Conservation (phyloP, 2,888 invertebrate species). For the Caenorhabditis imperialis region DNA sequence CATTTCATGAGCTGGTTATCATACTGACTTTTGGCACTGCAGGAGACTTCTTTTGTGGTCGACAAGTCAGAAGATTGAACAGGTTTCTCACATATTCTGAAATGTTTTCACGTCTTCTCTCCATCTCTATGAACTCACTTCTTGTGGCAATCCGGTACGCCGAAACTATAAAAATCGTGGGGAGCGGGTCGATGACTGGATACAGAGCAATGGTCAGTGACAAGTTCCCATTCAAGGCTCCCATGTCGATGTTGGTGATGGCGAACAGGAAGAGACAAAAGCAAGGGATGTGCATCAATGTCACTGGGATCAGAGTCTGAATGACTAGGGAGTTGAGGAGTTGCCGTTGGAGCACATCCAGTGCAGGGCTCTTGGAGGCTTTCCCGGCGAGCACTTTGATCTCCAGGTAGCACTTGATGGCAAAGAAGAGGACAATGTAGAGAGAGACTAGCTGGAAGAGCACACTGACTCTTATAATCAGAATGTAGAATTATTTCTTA, state of each 20-base stretch:
- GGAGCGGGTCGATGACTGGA: slow-evolving; percentile 24
- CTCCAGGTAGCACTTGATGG: too few relatives aligned
- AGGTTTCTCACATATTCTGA: neutral
- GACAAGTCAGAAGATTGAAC: too few relatives aligned
- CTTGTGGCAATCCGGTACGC: slow-evolving; percentile 17
- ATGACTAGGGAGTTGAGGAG: slow-evolving; percentile 29
- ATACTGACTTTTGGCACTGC: too few relatives aligned
- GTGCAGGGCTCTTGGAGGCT: too few relatives aligned
- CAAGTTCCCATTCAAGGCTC: slow-evolving; percentile 12
- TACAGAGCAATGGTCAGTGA: slow-evolving; percentile 28
- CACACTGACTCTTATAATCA: too few relatives aligned
- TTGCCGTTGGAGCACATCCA: slow-evolving; percentile 27
- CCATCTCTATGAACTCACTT: neutral
- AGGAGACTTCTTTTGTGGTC: too few relatives aligned
- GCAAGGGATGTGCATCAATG: slow-evolving; percentile 30
- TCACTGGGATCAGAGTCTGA: slow-evolving; percentile 32
- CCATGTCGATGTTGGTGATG: slow-evolving; percentile 7
- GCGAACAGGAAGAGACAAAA: slow-evolving; percentile 21
- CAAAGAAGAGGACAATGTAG: too few relatives aligned
- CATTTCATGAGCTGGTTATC: too few relatives aligned
- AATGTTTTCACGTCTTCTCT: neutral
- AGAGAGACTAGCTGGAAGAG: too few relatives aligned
- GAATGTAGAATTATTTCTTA: too few relatives aligned
- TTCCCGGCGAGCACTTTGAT: too few relatives aligned
- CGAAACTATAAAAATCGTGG: slow-evolving; percentile 22